These are phyloP conservation scores for Agapornis canus DNA, from an alignment of 2,797 vertebrate species.

Conservation along the genomic window DNA sequence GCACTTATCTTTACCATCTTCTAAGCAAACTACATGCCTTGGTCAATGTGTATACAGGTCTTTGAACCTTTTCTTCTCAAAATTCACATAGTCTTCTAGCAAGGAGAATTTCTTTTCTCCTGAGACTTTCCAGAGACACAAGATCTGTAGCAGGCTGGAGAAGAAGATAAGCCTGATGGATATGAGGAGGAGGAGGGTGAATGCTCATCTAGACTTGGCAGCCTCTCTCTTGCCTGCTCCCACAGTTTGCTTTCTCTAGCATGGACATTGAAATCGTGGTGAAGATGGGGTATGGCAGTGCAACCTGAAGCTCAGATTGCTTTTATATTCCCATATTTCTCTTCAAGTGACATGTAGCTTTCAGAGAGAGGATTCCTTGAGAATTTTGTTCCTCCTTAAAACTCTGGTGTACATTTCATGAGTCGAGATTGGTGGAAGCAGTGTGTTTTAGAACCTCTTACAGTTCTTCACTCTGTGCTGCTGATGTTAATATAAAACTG, in stretches of 20 bases:
- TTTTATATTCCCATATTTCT: neutral
- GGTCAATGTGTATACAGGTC: neutral
- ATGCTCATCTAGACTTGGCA: neutral
- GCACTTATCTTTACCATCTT: neutral
- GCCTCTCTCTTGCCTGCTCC: neutral
- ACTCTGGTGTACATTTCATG: neutral
- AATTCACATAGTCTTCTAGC: neutral
- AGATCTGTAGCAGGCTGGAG: neutral
- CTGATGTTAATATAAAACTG: slow-evolving; percentile 8
- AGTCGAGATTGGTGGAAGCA: neutral
- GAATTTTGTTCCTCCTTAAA: neutral
- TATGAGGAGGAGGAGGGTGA: neutral
- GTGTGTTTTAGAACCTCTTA: neutral
- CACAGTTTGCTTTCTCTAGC: neutral
- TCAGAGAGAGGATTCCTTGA: neutral
- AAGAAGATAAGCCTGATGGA: neutral
- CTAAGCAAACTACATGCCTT: neutral
- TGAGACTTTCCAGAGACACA: neutral
- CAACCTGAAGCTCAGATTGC: neutral
- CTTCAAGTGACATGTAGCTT: neutral
- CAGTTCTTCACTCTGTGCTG: neutral
- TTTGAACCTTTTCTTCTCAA: neutral
- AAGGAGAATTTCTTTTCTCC: neutral
- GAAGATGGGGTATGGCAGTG: neutral
- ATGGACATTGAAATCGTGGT: neutral